Evolutionary conservation across 2,888 invertebrate species (phyloP).

Genomic region (Pemphredon lugubris): DNA sequence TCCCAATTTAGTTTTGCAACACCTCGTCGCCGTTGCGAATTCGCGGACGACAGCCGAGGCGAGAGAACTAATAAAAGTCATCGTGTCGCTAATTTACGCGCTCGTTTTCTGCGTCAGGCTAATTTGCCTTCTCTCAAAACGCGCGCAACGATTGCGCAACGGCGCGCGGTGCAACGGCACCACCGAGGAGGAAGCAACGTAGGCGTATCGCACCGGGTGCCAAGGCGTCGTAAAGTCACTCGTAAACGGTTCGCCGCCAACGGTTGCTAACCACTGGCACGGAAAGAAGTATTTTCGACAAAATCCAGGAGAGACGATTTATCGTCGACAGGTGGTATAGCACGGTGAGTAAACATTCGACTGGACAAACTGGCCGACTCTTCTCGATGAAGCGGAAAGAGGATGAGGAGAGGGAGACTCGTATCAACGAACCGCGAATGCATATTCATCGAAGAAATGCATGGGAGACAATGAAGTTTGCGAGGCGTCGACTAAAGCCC

Average conservation of each 20-base stretch:
- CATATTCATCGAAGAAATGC: too few relatives aligned
- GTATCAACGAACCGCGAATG: too few relatives aligned
- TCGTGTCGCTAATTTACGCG: conserved; percentile 53
- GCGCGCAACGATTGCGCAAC: conserved; percentile 55
- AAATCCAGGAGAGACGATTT: conserved; percentile 30
- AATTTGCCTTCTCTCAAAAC: conserved; percentile 42
- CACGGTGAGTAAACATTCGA: not conserved
- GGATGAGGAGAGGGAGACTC: too few relatives aligned
- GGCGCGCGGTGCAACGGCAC: conserved; percentile 15
- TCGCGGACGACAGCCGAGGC: conserved; percentile 21
- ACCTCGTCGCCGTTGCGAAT: not conserved
- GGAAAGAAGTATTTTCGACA: conserved; percentile 3
- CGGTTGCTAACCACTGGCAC: not conserved
- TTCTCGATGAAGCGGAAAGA: too few relatives aligned
- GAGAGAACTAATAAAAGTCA: conserved; percentile 52
- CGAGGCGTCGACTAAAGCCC: too few relatives aligned
- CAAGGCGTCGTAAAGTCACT: conserved; percentile 59
- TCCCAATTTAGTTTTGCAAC: conserved; percentile 17
- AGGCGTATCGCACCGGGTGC: conserved; percentile 56
- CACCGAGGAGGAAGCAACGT: conserved; percentile 47
- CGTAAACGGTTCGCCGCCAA: conserved; percentile 50
- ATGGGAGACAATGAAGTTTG: too few relatives aligned
- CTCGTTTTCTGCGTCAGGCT: conserved; percentile 39
- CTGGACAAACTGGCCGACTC: not conserved
- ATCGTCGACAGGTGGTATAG: conserved; percentile 32